These are phyloP conservation scores for Chiroxiphia lanceolata DNA, from an alignment of 2,797 vertebrate genomes.

Conservation along the genomic window DNA sequence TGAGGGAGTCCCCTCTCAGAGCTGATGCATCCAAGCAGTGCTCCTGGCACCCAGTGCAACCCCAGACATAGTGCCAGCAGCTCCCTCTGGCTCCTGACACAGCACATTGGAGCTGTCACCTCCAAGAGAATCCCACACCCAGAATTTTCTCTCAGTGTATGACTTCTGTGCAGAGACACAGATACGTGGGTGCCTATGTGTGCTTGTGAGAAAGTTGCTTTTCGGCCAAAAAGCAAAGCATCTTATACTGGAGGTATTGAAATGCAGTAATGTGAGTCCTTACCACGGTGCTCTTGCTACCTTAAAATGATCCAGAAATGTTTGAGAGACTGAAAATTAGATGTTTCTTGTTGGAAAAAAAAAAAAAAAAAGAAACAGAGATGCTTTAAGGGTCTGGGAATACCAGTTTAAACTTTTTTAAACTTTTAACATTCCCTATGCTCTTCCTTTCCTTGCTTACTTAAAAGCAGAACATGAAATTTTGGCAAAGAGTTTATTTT, in stretches of 20 bases:
- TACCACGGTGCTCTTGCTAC: not conserved
- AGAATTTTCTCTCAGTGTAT: not conserved
- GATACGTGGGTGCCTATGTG: fast-evolving
- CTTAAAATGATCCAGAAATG: constrained; percentile 9
- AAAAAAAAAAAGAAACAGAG: not conserved
- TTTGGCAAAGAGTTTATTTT: not conserved
- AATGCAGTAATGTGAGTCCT: not conserved
- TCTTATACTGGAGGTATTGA: not conserved
- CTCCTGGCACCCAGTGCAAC: not conserved
- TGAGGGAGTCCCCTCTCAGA: not conserved
- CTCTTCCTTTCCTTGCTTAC: not conserved
- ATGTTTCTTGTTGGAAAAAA: not conserved
- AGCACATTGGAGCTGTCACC: not conserved
- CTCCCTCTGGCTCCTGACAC: not conserved
- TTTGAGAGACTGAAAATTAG: not conserved
- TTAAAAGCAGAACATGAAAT: not conserved
- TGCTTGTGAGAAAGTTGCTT: not conserved
- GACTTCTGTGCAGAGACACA: not conserved
- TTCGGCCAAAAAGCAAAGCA: not conserved
- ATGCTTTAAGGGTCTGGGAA: not conserved
- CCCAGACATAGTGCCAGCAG: fast-evolving
- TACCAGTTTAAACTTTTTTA: not conserved
- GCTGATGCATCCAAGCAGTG: not conserved
- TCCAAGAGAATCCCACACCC: not conserved
- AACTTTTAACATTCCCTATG: not conserved